Evolutionary conservation across 1,140 invertebrate genomes (phyloP), one percentile per base, ranked within the genome.

Genomic region (Ceratosolen fusciceps): DNA sequence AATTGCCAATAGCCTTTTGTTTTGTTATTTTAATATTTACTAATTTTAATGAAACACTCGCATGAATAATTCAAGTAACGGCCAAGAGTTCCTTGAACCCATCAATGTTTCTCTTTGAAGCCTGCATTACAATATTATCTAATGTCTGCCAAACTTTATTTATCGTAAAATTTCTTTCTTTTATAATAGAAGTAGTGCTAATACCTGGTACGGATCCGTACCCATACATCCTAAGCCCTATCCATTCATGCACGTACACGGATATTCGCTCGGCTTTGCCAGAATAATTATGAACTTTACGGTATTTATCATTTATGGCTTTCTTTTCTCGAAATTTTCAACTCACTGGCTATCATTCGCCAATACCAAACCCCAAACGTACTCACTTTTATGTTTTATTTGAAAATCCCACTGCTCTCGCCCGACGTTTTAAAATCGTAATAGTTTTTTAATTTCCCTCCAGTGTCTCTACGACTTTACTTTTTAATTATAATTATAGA

Each of bases 261-360:
- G n/a, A 37, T 65, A 21, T n/a, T 34, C 31, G 9, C n/a, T 65
- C 34, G 12, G 1, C 19, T 37, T 65, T 65, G 4, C 19, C 34
- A 65, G 31, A 65, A 70, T 24, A 1, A 70, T 70, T n/a, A 70
- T 70, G 24, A 70, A 16, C 21, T 24, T 67, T 24, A 67, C 21
- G 37, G 24, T 70, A 47, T 70, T 29, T 67, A n/a, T 39, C 37
- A 24, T 39, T 67, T 70, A 49, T 29, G 39, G n/a, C 67, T 70
- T 70, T 70, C 39, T 47, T 70, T 26, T 70, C n/a, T 47, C 12
- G 26, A 70, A 70, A 70, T 43, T 47, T 47, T 47, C 39, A 29
- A 19, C 62, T 67, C 21, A 14, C 10, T 43, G 26, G 14, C 37
- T 70, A 16, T 70, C 43, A 47, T 47, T 70, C 47, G 16, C 37